These are phyloP conservation scores for Nymphalis c-album DNA, from an alignment of 2,888 invertebrate species.

Conservation along the genomic window DNA sequence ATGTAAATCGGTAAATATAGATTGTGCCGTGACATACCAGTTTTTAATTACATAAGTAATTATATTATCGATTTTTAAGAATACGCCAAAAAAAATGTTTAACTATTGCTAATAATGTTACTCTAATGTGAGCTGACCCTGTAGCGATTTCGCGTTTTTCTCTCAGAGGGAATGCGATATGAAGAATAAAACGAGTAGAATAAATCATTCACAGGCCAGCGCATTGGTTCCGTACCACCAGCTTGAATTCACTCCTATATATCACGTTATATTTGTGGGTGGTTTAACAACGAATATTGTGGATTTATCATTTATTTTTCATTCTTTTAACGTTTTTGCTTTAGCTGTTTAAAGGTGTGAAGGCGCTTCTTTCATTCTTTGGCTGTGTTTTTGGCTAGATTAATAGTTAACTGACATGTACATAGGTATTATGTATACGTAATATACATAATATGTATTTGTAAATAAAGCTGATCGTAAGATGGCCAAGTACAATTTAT, in stretches of 20 bases:
- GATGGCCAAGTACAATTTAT: too few relatives aligned
- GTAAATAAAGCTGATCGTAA: too few relatives aligned
- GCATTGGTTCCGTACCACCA: slow-evolving; percentile 43
- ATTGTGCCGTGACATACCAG: not conserved
- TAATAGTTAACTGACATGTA: too few relatives aligned
- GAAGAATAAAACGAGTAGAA: slow-evolving; percentile 45
- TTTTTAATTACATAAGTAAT: too few relatives aligned
- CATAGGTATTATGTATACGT: too few relatives aligned
- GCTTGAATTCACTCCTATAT: slow-evolving; percentile 38
- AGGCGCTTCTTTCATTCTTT: not conserved
- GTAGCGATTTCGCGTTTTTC: slow-evolving; percentile 39
- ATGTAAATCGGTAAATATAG: too few relatives aligned
- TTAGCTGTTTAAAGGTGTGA: not conserved
- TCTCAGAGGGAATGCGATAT: slow-evolving; percentile 46
- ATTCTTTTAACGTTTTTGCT: slow-evolving; percentile 18
- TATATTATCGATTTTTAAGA: too few relatives aligned
- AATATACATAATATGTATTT: too few relatives aligned
- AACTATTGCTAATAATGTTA: not conserved
- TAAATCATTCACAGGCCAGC: slow-evolving; percentile 53
- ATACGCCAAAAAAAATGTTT: not conserved
- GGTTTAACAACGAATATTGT: slow-evolving; percentile 32
- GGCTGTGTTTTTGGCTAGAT: too few relatives aligned
- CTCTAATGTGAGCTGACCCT: slow-evolving; percentile 21
- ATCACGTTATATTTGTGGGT: slow-evolving; percentile 34
- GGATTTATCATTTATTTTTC: slow-evolving; percentile 35